Conservation (phyloP, 2,888 invertebrate genomes). For the Clistopyga incitator region DNA sequence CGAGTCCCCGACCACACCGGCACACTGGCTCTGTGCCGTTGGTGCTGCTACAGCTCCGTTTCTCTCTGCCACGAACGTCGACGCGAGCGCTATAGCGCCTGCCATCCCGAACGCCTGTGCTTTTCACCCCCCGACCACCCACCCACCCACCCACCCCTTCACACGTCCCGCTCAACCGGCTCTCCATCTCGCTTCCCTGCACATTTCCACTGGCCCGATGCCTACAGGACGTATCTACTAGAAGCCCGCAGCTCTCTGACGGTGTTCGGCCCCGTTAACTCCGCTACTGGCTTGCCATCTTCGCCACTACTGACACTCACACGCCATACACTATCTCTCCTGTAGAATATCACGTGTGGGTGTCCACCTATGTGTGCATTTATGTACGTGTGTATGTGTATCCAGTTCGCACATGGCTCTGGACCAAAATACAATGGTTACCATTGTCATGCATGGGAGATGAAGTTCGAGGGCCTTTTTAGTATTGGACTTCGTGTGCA, state of each 20-base stretch:
- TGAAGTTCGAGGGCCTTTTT: constrained; percentile 8
- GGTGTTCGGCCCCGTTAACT: constrained; percentile 48
- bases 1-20: constrained; percentile 56
- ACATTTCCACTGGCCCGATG: constrained; percentile 40
- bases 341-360: not conserved
- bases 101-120: constrained; percentile 12
- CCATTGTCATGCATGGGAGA: constrained; percentile 4
- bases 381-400: not conserved
- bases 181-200: constrained; percentile 39
- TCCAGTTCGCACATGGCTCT: not conserved
- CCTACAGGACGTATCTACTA: constrained; percentile 47
- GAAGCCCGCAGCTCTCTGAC: constrained; percentile 40
- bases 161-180: not conserved
- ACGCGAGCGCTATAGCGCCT: constrained; percentile 51
- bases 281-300: constrained; percentile 23
- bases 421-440: constrained; percentile 11
- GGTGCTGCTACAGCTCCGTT: constrained; percentile 5
- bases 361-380: too few relatives aligned
- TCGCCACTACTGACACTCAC: not conserved
- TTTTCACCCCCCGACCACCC: not conserved
- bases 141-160: not conserved
- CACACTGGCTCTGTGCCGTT: constrained; percentile 30
- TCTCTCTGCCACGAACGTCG: constrained; percentile 55
- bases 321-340: constrained; percentile 2
- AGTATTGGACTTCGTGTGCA: not conserved